Evolutionary conservation across 1,140 invertebrate genomes (phyloP), one percentile per base, ranked within the genome.

Genomic region (Cotesia typhae): DNA sequence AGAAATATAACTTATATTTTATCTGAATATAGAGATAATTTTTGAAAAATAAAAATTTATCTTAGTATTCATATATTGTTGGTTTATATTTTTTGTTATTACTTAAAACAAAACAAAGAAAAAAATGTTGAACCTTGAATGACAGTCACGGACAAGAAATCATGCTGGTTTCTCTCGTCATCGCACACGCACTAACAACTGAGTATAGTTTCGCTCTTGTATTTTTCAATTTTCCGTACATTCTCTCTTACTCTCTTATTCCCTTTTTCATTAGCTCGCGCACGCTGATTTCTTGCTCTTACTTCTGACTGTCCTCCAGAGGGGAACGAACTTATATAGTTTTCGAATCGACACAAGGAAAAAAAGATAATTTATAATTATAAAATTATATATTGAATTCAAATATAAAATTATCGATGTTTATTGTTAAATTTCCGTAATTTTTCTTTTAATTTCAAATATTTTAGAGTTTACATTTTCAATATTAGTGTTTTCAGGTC

Each of bases 291-390:
- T 74, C 55, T 66, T 74, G 61, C 38, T 55, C 63, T 66, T 63
- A 9, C 4, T 67, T 71, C 59, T 67, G 72, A 61, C 72, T 61
- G 67, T 47, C 67, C n/a, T 66, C 20, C 72, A 70, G 61, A 66
- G 67, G 67, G 67, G 67, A 74, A 69, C 67, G 72, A 74, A 70
- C 67, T 64, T 59, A 37, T 64, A 51, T 28, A 2, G 12, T 35
- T 70, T 74, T 67, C 60, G 28, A 38, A 38, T 37, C 37, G n/a
- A 38, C 6, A 63, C 7, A 38, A 38, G 1, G 4, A 10, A 35
- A 61, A 7, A 61, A 36, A 61, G 14, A 64, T 47, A 9, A 47
- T 47, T 6, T 6, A 47, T 6, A 47, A 47, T 9, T 28, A 28
- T 28, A 47, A 47, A 47, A 9, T 47, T 47, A 47, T 47, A 9